A percentile compares a stretch with the other conserved stretches of the same genome.
These are phyloP conservation scores for Heliconius hermathena DNA, from an alignment of 1,140 invertebrate species.

Conservation along the genomic window DNA sequence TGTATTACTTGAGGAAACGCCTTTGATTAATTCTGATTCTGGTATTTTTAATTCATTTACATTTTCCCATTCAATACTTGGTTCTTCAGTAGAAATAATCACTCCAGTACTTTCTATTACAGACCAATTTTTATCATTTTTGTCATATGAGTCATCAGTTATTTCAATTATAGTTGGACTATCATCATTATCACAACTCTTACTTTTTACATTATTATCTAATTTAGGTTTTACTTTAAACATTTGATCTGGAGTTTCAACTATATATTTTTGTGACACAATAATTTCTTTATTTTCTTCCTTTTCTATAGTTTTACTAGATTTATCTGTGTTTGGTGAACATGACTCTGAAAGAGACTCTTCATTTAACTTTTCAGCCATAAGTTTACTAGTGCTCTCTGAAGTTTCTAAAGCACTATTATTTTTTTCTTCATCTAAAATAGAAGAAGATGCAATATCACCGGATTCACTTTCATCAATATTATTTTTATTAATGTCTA, in stretches of 20 bases:
- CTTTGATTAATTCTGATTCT: conserved; percentile 41
- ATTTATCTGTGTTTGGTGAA: neutral
- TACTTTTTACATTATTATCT: conserved; percentile 75
- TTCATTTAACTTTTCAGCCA: neutral
- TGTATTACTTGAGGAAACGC: conserved; percentile 58
- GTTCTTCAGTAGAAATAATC: conserved; percentile 79
- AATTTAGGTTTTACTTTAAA: conserved; percentile 69
- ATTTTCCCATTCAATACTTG: conserved; percentile 41
- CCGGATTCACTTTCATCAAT: conserved; percentile 40
- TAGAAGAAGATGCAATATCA: conserved; percentile 31
- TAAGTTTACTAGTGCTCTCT: neutral
- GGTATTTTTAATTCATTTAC: conserved; percentile 34
- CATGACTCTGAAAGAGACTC: neutral
- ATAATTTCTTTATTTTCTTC: conserved; percentile 18
- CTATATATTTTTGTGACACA: conserved; percentile 56
- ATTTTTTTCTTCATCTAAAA: neutral
- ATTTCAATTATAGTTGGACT: conserved; percentile 80
- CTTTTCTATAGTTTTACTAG: neutral
- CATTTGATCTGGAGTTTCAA: conserved; percentile 79
- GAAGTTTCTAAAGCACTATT: neutral
- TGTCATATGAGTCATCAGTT: conserved; percentile 55
- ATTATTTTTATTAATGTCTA: conserved; percentile 56
- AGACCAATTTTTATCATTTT: conserved; percentile 47
- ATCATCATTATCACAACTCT: conserved; percentile 83
- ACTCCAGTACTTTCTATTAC: conserved; percentile 66